Conservation (phyloP, 2,113 vertebrate genomes). For the Cyanoliseus patagonus region DNA sequence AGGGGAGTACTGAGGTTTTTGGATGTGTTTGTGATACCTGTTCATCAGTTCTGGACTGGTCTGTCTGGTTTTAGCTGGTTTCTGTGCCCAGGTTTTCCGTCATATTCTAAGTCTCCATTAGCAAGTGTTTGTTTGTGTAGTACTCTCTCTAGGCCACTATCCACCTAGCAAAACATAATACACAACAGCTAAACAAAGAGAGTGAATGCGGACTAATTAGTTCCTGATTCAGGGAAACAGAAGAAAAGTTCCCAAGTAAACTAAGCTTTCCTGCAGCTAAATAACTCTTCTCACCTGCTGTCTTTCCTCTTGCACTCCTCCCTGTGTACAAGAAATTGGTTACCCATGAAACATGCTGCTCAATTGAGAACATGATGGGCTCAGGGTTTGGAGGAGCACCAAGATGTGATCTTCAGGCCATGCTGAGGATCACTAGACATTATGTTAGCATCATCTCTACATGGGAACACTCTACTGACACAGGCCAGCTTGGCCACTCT, state of each 20-base stretch:
- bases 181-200: conserved; percentile 4
- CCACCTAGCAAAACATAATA: background rate
- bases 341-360: background rate
- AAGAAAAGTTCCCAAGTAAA: conserved; percentile 14
- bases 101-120: background rate
- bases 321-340: background rate
- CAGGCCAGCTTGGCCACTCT: background rate
- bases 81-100: background rate
- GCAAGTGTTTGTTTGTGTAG: conserved; percentile 38
- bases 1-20: background rate
- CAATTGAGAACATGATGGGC: background rate
- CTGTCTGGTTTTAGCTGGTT: background rate
- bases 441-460: background rate
- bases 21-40: accelerated
- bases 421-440: background rate
- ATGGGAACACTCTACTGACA: background rate
- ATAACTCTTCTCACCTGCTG: background rate
- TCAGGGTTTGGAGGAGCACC: background rate
- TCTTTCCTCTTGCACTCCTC: background rate
- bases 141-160: background rate
- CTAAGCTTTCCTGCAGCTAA: background rate
- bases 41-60: background rate
- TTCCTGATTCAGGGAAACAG: conserved; percentile 30
- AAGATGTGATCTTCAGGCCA: background rate
- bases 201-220: background rate